Base-by-base conservation (phyloP, 2,888 invertebrate genomes). In the Pyralis farinalis region DNA sequence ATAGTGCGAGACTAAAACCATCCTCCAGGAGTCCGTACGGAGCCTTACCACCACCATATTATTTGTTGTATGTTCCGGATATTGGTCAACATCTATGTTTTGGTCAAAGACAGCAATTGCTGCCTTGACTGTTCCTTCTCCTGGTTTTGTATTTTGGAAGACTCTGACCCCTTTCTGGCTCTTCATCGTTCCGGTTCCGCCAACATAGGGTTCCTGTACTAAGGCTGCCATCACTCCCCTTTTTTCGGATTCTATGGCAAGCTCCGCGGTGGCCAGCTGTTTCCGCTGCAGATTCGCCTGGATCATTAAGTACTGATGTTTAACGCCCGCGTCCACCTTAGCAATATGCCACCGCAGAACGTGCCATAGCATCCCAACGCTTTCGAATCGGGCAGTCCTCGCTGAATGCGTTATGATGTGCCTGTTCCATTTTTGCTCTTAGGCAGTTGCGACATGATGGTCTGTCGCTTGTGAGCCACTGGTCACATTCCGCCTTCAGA, bases 161-260 rank as follows among this genome's bases (percentile, higher is more conserved):
- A 42, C 7, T 4, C 3, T 22, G 9, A 29, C 6, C 3, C 35
- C 38, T 2, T 11, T 20, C 7, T 21, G 20, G 9, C 20, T 12
- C 12, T 9, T 12, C 33, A 43, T 8, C 1, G 7, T 22, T 8
- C 30, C 30, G 1, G 9, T 12, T 1, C 21, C 20, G 4, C 34
- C 43, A 6, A 35, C 27, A 34, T 44, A 43, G 2, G 41, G 44
- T 27, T 40, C 44, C 31, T 44, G 44, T 27, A 41, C 7, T 8
- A 44, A 16, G 7, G 37, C 44, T 1, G 30, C 2, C 11, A 8
- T 12, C 3, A 37, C 7, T 7, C 9, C 9, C 1, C 33, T 16
- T 7, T 31, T 10, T 3, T 5, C n/a, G 8, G 37, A 31, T 12
- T 34, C 37, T 11, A 37, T 11, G 4, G 40, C 7, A 5, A 40